Evolutionary conservation across 2,888 invertebrate genomes (phyloP).

Genomic region (Napeogenes inachia): DNA sequence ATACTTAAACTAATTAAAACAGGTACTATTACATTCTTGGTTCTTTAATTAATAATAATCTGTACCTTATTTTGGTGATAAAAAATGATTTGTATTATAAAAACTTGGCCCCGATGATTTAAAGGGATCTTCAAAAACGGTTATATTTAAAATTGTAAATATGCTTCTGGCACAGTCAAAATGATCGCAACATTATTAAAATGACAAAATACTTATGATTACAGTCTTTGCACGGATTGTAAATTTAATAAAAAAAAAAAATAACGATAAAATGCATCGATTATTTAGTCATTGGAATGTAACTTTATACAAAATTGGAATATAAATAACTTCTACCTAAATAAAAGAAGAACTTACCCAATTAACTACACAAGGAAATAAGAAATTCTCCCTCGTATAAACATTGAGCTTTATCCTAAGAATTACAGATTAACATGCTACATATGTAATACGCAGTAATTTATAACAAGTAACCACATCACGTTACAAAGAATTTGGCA

Average conservation of each 20-base stretch:
- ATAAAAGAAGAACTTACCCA: slow-evolving; percentile 47
- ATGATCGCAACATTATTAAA: slow-evolving; percentile 47
- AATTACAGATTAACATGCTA: slow-evolving; percentile 68
- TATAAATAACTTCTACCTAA: slow-evolving; percentile 46
- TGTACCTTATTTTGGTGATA: slow-evolving; percentile 19
- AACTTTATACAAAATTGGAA: slow-evolving; percentile 56
- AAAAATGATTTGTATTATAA: slow-evolving; percentile 46
- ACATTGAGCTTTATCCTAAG: slow-evolving; percentile 73
- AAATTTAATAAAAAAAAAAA: slow-evolving; percentile 57
- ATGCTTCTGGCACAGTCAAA: slow-evolving; percentile 49
- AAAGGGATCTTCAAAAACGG: slow-evolving; percentile 68
- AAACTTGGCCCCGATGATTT: slow-evolving; percentile 70
- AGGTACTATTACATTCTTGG: slow-evolving; percentile 49
- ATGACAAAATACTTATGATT: slow-evolving; percentile 58
- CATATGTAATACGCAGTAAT: slow-evolving; percentile 59
- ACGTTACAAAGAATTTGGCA: slow-evolving; percentile 73
- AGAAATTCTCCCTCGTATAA: slow-evolving; percentile 63
- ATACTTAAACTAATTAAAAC: slow-evolving; percentile 30
- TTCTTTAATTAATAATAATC: slow-evolving; percentile 15
- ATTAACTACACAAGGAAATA: slow-evolving; percentile 49
- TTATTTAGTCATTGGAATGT: slow-evolving; percentile 47
- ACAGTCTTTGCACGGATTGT: slow-evolving; percentile 68
- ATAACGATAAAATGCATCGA: slow-evolving; percentile 48
- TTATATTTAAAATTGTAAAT: slow-evolving; percentile 62
- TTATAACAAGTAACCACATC: slow-evolving; percentile 57